Percentiles rank a stretch among this genome's conserved stretches.
phyloP scores from a whole-genome alignment of 2,113 vertebrate species.

The Sorex araneus region DNA sequence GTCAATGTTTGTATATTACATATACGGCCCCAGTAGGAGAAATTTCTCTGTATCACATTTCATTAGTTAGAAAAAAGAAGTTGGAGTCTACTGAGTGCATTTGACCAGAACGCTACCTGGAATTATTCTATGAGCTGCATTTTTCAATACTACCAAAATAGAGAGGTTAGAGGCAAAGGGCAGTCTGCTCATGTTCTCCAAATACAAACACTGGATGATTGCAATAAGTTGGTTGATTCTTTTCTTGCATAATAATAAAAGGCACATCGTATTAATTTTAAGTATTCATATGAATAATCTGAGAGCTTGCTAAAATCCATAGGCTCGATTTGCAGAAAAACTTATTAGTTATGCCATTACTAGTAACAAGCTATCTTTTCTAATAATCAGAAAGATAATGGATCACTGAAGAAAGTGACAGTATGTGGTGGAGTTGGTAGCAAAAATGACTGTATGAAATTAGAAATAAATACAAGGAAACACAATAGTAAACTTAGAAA shows the following conservation, averaged over 20 bases:
- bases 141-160: background rate
- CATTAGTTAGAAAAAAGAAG: background rate
- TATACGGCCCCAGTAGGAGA: background rate
- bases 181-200: background rate
- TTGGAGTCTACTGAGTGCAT: background rate
- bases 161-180: background rate
- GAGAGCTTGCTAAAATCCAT: background rate
- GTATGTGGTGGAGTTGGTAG: background rate
- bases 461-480: constrained; percentile 47
- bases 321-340: background rate
- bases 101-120: background rate
- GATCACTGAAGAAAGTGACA: background rate
- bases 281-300: constrained; percentile 25
- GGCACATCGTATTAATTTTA: background rate
- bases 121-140: background rate
- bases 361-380: background rate
- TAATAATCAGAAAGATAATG: background rate
- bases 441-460: background rate
- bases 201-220: background rate
- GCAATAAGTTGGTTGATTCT: background rate
- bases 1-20: background rate
- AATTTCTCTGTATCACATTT: background rate
- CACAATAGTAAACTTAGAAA: constrained; percentile 7
- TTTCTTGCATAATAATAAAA: background rate
- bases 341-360: background rate